Base-by-base conservation (phyloP, 2,888 invertebrate genomes). In the Aporophyla nigra region DNA sequence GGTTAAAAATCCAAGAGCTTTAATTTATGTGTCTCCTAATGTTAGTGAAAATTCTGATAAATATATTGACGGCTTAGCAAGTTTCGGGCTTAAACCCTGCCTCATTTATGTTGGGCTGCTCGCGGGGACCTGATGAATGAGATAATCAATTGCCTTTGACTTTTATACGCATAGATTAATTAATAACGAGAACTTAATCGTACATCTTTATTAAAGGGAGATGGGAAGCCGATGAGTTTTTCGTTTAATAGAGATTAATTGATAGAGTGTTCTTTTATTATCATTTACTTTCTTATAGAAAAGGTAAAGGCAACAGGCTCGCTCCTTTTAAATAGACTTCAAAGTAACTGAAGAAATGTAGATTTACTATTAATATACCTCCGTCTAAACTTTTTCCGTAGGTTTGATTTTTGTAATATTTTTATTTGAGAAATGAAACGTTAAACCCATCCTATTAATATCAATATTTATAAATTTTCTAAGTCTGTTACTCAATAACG, bases 161-260 rank as follows among this genome's bases (percentile, higher is more conserved):
- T 81, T 85, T 84, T 81, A 84, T 86, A 59, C 72, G 84, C 62
- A 71, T 72, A 84, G 78, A 86, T 81, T 81, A 84, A 86, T 81
- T 86, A 86, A 76, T 86, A 81, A 73, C 67, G n/a, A 24, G 59
- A 66, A 75, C 59, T 75, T 75, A 78, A 74, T 54, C 72, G 56
- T 86, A 76, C 53, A 67, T 84, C 67, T 78, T 84, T 78, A 74
- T 86, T 84, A 74, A 75, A 73, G 61, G 54, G 59, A 43, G 59
- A 43, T 67, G 21, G 33, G 69, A 62, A 67, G n/a, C 67, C 62
- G 54, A 63, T 66, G 74, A 70, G 46, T 67, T 73, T 70, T 71
- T 53, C 24, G 40, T 72, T 77, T 73, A 46, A 79, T 46, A 49
- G 21, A 71, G 79, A 81, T 83, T 69, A 61, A 83, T 78, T 69